Conservation (phyloP, 2,888 invertebrate species). For the Troglohyphantes excavatus region DNA sequence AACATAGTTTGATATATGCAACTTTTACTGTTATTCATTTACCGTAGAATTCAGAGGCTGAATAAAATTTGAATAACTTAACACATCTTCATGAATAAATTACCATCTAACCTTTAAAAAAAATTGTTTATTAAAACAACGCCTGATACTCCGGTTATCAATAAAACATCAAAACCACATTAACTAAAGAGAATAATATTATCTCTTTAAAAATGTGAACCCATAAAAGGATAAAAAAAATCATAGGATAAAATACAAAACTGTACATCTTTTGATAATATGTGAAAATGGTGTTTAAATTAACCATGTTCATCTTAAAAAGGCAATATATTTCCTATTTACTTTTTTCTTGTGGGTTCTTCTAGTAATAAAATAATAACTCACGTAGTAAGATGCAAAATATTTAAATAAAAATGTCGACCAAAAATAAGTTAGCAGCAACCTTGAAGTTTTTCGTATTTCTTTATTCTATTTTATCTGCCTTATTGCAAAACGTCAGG, state of each 20-base stretch:
- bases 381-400: conserved; percentile 27
- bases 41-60: no score
- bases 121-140: no score
- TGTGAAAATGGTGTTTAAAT: conserved; percentile 22
- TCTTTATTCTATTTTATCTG: conserved; percentile 26
- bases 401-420: conserved; percentile 22
- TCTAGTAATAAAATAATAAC: conserved; percentile 47
- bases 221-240: neutral
- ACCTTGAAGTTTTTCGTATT: conserved; percentile 21
- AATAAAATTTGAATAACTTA: no score
- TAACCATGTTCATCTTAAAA: conserved; percentile 7
- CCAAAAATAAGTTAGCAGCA: conserved; percentile 32
- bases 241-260: neutral
- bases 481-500: conserved; percentile 34
- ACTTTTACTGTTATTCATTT: no score
- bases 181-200: neutral
- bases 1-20: no score
- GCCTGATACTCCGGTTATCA: neutral
- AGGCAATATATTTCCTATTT: conserved; percentile 37
- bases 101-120: no score
- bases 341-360: neutral
- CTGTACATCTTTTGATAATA: neutral
- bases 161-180: neutral
- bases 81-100: no score
- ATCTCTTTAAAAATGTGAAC: conserved; percentile 26